Evolutionary conservation across 2,113 vertebrate species (phyloP).

Genomic region (Isurus oxyrinchus): DNA sequence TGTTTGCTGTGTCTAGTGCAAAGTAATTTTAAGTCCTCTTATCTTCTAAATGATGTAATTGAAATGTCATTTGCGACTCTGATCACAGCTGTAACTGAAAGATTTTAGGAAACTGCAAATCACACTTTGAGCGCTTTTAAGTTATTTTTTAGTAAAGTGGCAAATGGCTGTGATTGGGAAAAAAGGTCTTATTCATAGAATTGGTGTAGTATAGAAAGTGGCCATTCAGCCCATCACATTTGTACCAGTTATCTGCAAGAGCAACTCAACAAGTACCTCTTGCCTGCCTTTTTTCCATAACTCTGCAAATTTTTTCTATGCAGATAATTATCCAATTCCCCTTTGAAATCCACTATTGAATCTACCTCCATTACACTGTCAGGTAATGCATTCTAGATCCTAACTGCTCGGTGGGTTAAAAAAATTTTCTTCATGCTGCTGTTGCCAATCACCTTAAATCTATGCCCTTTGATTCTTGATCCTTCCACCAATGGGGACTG

Average conservation of each 20-base stretch:
- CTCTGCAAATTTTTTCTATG: background rate
- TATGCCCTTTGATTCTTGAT: background rate
- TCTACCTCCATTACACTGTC: background rate
- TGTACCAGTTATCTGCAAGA: background rate
- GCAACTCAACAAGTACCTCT: background rate
- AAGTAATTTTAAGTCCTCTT: conserved; percentile 29
- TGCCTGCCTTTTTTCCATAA: background rate
- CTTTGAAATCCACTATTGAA: background rate
- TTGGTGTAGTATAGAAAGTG: background rate
- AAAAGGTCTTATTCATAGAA: background rate
- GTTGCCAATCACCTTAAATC: background rate
- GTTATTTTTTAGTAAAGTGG: background rate
- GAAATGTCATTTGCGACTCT: conserved; percentile 28
- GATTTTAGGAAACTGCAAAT: background rate
- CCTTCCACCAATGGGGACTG: background rate
- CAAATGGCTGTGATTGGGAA: background rate
- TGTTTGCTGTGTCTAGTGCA: background rate
- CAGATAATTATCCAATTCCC: background rate
- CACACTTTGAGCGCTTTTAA: conserved; percentile 5
- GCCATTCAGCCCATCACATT: too few relatives aligned
- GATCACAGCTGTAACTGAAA: conserved; percentile 23
- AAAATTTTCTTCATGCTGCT: background rate
- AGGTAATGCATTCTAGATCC: background rate
- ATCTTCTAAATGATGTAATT: conserved; percentile 36
- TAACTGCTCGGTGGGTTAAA: background rate